Evolutionary conservation across 2,888 invertebrate genomes (phyloP).

Genomic region (Ephialtes manifestator): DNA sequence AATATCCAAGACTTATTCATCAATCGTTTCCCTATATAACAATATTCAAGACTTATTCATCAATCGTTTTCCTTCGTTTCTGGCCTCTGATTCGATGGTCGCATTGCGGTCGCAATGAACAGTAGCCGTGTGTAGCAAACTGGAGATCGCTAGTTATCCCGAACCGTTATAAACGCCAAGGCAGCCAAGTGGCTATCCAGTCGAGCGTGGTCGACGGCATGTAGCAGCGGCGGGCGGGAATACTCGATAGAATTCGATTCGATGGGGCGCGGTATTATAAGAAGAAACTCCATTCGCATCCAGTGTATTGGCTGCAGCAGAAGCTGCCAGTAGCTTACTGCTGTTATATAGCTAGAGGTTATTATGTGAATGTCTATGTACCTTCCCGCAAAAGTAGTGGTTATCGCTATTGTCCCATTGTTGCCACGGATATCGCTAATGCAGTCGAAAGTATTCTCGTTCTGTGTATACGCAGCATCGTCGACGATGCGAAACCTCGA

Average conservation of each 20-base stretch:
- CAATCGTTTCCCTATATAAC: background rate
- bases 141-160: constrained; percentile 47
- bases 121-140: constrained; percentile 42
- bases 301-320: background rate
- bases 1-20: background rate
- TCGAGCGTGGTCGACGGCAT: constrained; percentile 56
- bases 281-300: constrained; percentile 38
- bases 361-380: constrained; percentile 40
- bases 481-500: constrained; percentile 20
- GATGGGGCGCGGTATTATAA: constrained; percentile 34
- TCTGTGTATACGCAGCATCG: constrained; percentile 15
- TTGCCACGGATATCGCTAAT: constrained; percentile 63
- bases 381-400: constrained; percentile 52
- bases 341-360: constrained; percentile 30
- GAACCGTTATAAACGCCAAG: constrained; percentile 66
- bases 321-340: constrained; percentile 8
- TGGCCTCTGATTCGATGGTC: background rate
- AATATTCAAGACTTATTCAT: background rate
- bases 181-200: constrained; percentile 49
- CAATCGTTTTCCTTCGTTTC: background rate
- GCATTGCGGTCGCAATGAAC: constrained; percentile 28
- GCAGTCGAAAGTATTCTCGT: constrained; percentile 56
- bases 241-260: constrained; percentile 27
- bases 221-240: constrained; percentile 27
- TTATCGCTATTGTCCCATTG: constrained; percentile 70